Base-by-base conservation (phyloP, 2,888 invertebrate genomes). In the Caenorhabditis japonica region DNA sequence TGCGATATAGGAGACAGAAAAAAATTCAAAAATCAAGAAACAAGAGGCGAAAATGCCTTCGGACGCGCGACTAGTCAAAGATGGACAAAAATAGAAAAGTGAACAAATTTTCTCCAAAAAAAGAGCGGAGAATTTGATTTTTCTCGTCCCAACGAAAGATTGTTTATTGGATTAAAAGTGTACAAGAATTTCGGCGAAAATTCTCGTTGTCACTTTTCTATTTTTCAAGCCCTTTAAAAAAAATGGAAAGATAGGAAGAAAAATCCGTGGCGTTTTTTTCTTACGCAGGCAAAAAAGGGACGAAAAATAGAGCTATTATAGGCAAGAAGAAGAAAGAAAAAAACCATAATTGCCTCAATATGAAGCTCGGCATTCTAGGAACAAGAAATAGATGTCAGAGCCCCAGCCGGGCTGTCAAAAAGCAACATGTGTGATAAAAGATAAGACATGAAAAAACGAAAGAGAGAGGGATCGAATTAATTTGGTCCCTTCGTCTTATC, bases 371-470 rank as follows among this genome's bases (percentile, higher is more conserved):
- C 39, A 15, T 17, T 17, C n/a, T n/a, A n/a, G n/a, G n/a, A n/a
- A 34, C 36, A 52, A n/a, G 25, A 17, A 52, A 38, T n/a, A 38
- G 12, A 25, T 36, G 19, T 39, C 41, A 44, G 39, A 43, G 58
- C n/a, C 34, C n/a, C 12, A 19, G 12, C 7, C 13, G 21, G 55
- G 25, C 13, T 21, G 3, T 12, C 34, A 47, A 27, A 30, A 44
- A 39, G 56, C 33, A 49, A 51, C 43, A 59, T 59, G 39, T 47
- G 56, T 53, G 52, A 62, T 46, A 62, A 55, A 55, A 55, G 46
- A 53, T 55, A 47, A 61, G 56, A 56, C 47, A 71, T 55, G 49
- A 58, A n/a, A n/a, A n/a, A 55, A 46, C 39, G 44, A 27, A 44
- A 8, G 27, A 47, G 23, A 39, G 49, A 34, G 17, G 36, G 25